A percentile compares a stretch with the other conserved stretches of the same genome.
These are phyloP conservation scores for Urocynchramus pylzowi DNA, from an alignment of 2,113 vertebrate genomes.

Conservation along the genomic window DNA sequence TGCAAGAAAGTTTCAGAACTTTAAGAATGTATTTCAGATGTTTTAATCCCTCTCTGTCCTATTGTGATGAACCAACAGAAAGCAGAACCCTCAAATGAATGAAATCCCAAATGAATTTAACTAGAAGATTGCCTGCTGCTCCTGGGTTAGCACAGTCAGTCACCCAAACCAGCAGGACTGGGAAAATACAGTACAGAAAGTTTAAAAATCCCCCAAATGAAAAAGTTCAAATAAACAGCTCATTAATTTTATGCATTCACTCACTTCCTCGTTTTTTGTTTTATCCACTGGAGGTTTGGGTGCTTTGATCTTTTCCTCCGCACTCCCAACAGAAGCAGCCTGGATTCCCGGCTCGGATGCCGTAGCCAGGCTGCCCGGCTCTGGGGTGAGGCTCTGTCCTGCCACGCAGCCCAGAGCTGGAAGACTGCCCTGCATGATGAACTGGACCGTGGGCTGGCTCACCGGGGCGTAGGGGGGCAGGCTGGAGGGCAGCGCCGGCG, in stretches of 20 bases:
- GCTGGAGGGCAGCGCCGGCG: slow-evolving; percentile 45
- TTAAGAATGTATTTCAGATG: background rate
- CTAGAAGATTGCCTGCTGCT: background rate
- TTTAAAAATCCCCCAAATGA: background rate
- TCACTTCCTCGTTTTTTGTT: slow-evolving; percentile 77
- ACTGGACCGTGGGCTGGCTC: slow-evolving; percentile 71
- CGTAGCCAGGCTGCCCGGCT: slow-evolving; percentile 8
- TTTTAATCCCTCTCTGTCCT: background rate
- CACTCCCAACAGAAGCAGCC: slow-evolving; percentile 4
- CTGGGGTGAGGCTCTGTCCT: slow-evolving; percentile 56
- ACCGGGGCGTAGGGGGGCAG: slow-evolving; percentile 46
- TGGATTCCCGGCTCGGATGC: slow-evolving; percentile 64
- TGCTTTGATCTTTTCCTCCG: slow-evolving; percentile 14
- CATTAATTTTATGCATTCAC: background rate
- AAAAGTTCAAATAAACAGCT: background rate
- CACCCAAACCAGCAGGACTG: background rate
- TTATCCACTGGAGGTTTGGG: slow-evolving; percentile 62
- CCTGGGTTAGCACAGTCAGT: background rate
- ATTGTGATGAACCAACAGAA: background rate
- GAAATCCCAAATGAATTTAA: background rate
- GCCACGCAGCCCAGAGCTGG: slow-evolving; percentile 31
- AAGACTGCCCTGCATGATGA: slow-evolving; percentile 71
- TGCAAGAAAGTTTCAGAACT: background rate
- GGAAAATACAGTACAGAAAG: background rate
- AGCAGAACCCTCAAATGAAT: background rate